Evolutionary conservation across 2,113 vertebrate genomes (phyloP), one percentile per base, ranked within the genome.

Genomic region (Toxotes chatareus): DNA sequence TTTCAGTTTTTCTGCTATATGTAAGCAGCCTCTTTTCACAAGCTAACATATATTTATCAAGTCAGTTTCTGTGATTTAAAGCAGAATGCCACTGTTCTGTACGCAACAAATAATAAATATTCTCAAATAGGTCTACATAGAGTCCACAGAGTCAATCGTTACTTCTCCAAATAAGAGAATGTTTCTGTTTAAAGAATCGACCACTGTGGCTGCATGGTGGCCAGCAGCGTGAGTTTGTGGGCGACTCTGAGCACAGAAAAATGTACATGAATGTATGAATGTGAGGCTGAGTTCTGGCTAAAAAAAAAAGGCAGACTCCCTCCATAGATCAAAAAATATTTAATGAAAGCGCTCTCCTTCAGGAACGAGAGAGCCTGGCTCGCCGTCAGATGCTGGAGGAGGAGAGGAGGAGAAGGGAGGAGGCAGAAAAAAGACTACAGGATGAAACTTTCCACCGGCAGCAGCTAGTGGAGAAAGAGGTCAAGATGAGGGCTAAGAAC

Each of bases 401-500:
- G 0, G 98, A 99, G 90, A 95, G 97, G 62, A 95, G 94, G 90
- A 91, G 96, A 83, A 94, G 98, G 55, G 97, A 98, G 89, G 96
- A 97, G 82, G 96, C 96, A 3, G 98, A 99, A 60, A 94, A 95
- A 21, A 93, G 96, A 46, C 95, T 99, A 65, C 97, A 97, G 90
- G 97, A 97, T 0, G 98, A 99, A 94, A 96, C 96, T 0, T 88
- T 88, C 3, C 95, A 96, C 75, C 93, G 98, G 76, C 97, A 97
- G 93, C 96, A 96, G 93, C 94, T 99, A 19, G 96, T 99, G 66
- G 98, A 99, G 91, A 97, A 96, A 91, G 98, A 99, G 89, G 98
- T 99, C 72, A 98, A 97, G 93, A 94, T 99, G 96, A 96, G 98
- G 73, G 94, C 98, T 93, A 99, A 97, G 84, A 96, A 97, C 88